Evolutionary conservation across 2,113 vertebrate species (phyloP).

Genomic region (Gymnorhina tibicen): DNA sequence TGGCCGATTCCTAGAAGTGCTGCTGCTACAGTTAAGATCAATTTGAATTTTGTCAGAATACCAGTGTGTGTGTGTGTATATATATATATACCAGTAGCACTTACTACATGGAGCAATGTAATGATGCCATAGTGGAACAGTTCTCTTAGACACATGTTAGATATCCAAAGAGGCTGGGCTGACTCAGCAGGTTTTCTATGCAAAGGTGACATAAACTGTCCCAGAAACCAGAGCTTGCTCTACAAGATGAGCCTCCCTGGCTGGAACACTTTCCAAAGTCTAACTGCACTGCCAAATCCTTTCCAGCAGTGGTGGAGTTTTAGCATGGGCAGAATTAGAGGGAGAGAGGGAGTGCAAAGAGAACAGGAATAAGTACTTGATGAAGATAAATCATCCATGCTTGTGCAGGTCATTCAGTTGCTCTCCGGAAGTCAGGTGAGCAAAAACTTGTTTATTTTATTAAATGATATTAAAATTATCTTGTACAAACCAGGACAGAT

Average conservation of each 20-base stretch:
- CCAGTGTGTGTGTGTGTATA: too few relatives aligned
- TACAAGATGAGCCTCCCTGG: background rate
- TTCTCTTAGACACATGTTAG: background rate
- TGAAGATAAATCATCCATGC: background rate
- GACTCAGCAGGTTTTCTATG: background rate
- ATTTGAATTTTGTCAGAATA: background rate
- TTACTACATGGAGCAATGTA: background rate
- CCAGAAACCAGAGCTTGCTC: background rate
- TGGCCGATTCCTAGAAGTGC: background rate
- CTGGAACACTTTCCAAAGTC: background rate
- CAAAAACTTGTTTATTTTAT: background rate
- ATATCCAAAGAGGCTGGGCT: background rate
- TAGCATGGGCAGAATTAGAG: background rate
- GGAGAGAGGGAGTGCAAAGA: background rate
- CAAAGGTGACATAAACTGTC: background rate
- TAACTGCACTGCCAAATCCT: background rate
- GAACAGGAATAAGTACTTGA: background rate
- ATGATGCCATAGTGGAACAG: background rate
- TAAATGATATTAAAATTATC: background rate
- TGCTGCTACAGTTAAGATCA: background rate
- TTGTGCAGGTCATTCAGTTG: accelerated
- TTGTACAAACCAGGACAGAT: background rate
- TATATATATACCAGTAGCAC: background rate
- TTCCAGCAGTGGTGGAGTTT: background rate
- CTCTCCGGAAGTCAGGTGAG: background rate